These are phyloP conservation scores for Ophiothrix spiculata DNA, from an alignment of 35 echinoderm and acorn worm genomes.

Conservation along the genomic window DNA sequence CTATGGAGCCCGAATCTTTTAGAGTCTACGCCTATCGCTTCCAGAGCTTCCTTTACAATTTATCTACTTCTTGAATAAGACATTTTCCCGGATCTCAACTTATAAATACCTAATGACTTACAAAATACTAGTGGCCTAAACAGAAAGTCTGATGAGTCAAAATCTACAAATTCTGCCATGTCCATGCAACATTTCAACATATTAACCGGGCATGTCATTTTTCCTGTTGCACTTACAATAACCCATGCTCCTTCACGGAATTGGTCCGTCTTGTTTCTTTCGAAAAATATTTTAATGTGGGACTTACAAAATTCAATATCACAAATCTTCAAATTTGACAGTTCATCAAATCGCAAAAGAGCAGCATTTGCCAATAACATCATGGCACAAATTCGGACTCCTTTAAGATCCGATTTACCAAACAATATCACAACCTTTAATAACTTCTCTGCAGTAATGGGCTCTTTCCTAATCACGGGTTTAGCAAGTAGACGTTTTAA, in stretches of 20 bases:
- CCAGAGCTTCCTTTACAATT: constrained; percentile 17
- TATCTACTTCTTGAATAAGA: constrained; percentile 49
- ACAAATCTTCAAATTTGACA: neutral
- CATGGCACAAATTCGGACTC: neutral
- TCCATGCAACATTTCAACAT: constrained; percentile 8
- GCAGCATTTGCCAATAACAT: neutral
- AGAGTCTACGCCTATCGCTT: constrained; percentile 1
- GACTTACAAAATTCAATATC: neutral
- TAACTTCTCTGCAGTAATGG: neutral
- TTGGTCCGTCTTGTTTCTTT: constrained; percentile 26
- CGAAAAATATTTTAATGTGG: neutral
- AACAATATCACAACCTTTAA: neutral
- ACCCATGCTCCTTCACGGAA: constrained; percentile 29
- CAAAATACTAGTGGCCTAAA: constrained; percentile 12
- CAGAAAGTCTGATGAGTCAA: neutral
- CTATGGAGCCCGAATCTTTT: constrained; percentile 41
- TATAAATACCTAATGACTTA: neutral
- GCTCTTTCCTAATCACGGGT: constrained; percentile 2
- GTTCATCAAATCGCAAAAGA: constrained; percentile 5
- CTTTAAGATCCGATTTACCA: neutral
- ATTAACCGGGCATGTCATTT: neutral
- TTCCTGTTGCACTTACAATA: neutral
- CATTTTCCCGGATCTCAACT: constrained; percentile 2
- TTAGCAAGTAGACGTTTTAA: neutral
- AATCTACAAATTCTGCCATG: neutral